A percentile compares a stretch with the other conserved stretches of the same genome.
phyloP scores from a whole-genome alignment of 2,113 vertebrate species.

The Climacteris rufus region DNA sequence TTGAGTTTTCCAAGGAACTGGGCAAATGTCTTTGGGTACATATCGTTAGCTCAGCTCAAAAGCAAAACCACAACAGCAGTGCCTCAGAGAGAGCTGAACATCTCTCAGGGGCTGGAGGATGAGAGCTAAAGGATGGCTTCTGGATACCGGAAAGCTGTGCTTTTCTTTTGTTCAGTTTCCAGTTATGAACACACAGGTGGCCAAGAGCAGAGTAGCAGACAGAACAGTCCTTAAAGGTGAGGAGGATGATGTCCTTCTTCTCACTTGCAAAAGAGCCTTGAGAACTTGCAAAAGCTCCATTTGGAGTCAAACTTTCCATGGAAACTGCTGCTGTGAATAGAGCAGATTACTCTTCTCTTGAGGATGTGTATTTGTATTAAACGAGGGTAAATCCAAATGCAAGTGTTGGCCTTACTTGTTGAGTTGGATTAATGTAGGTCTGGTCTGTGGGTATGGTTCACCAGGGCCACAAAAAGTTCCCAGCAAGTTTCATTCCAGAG shows the following conservation, averaged over 20 bases:
- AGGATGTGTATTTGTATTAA: not conserved
- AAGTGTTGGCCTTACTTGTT: not conserved
- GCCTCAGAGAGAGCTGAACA: not conserved
- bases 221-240: not conserved
- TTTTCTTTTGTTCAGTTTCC: not conserved
- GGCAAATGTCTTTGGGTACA: not conserved
- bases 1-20: not conserved
- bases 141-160: not conserved
- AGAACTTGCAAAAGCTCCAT: not conserved
- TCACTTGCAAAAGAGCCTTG: not conserved
- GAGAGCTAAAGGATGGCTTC: not conserved
- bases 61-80: not conserved
- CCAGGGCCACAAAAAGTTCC: not conserved
- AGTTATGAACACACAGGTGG: not conserved
- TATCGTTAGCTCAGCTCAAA: not conserved
- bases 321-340: not conserved
- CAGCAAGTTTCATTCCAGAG: not conserved
- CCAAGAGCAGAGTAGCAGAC: not conserved
- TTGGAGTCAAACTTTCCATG: not conserved
- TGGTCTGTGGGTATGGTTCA: rapidly evolving
- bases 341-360: not conserved
- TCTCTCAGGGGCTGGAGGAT: not conserved
- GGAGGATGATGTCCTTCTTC: not conserved
- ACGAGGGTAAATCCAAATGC: not conserved
- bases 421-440: not conserved